Conservation (phyloP, 2,888 invertebrate species). For the Pomacea canaliculata region DNA sequence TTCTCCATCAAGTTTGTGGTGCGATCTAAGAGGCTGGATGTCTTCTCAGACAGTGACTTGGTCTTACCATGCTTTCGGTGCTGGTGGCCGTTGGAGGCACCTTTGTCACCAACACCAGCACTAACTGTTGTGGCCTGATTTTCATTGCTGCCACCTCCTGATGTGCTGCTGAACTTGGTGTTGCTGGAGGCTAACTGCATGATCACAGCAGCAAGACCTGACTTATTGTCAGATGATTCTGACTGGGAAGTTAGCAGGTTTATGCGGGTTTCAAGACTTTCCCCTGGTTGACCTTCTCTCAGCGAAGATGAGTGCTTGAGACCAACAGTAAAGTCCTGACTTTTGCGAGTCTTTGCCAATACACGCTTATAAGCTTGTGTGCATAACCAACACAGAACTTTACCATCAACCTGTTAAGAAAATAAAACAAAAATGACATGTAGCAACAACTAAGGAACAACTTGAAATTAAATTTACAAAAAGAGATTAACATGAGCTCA, state of each 20-base stretch:
- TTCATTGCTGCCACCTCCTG: background rate
- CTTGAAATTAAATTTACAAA: too few relatives aligned
- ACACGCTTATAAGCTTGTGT: constrained; percentile 93
- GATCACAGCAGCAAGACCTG: constrained; percentile 18
- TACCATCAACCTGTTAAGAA: constrained; percentile 87
- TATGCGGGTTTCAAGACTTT: constrained; percentile 23
- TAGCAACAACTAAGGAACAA: too few relatives aligned
- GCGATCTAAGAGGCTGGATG: constrained; percentile 21
- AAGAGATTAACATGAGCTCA: too few relatives aligned
- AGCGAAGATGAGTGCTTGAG: constrained; percentile 33
- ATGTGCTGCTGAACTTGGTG: constrained; percentile 8
- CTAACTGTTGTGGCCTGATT: too few relatives aligned
- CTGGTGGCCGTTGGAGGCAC: constrained; percentile 8
- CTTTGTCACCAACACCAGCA: background rate
- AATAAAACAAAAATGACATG: too few relatives aligned
- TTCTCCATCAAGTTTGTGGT: constrained; percentile 16
- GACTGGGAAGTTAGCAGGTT: constrained; percentile 12
- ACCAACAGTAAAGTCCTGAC: constrained; percentile 47
- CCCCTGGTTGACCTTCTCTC: background rate
- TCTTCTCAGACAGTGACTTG: constrained; percentile 23
- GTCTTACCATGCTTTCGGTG: constrained; percentile 18
- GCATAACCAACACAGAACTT: constrained; percentile 94
- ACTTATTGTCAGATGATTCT: constrained; percentile 10
- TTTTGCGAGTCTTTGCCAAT: constrained; percentile 82
- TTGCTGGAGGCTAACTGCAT: constrained; percentile 23